A percentile compares a stretch with the other conserved stretches of the same genome.
phyloP scores from a whole-genome alignment of 1,140 invertebrate genomes.

The Mya arenaria region DNA sequence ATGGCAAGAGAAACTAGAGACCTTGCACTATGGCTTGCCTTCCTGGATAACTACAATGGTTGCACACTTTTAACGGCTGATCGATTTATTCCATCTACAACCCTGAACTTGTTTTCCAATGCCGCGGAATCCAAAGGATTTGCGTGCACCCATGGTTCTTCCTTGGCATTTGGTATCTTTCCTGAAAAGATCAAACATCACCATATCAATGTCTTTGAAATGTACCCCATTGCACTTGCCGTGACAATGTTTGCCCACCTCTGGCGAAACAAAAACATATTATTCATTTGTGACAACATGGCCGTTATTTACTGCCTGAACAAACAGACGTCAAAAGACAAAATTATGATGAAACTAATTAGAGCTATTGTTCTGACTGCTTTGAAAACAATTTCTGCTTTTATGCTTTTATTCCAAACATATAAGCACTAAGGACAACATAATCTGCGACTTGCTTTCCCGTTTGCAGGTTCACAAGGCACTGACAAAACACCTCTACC shows the following conservation, averaged over 20 bases:
- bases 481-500: too few relatives aligned
- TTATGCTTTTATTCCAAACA: too few relatives aligned
- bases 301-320: slow-evolving; percentile 4
- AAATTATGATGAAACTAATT: too few relatives aligned
- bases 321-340: slow-evolving; percentile 16
- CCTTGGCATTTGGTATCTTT: slow-evolving; percentile 11
- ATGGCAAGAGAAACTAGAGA: neutral
- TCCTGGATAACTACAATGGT: neutral
- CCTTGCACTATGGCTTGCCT: neutral
- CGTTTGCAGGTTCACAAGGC: too few relatives aligned
- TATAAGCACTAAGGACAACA: too few relatives aligned
- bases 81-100: neutral
- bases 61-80: neutral
- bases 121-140: slow-evolving; percentile 4
- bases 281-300: slow-evolving; percentile 29
- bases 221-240: slow-evolving; percentile 19
- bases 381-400: too few relatives aligned
- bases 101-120: slow-evolving; percentile 1
- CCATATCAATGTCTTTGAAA: slow-evolving; percentile 5
- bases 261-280: slow-evolving; percentile 19
- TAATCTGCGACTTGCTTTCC: too few relatives aligned
- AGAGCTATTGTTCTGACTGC: too few relatives aligned
- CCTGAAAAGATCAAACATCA: neutral
- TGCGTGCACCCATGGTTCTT: neutral
- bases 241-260: slow-evolving; percentile 1